Conservation (phyloP, 2,888 invertebrate genomes). For the Rhimphoctona megacephalus region DNA sequence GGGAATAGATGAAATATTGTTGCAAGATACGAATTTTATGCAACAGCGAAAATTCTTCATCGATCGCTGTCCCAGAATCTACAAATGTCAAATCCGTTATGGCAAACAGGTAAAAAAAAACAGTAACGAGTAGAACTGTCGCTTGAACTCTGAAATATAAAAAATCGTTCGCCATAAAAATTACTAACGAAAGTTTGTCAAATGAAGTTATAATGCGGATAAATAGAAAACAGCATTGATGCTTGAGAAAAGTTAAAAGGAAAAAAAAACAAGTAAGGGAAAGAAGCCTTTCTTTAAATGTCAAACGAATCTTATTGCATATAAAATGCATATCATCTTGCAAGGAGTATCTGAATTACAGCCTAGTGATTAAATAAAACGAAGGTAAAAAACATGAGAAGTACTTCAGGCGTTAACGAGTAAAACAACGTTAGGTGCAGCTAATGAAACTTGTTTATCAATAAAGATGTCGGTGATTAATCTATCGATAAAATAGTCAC, state of each 20-base stretch:
- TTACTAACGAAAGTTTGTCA: neutral
- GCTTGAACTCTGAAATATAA: neutral
- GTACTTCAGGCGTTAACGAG: neutral
- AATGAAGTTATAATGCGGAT: neutral
- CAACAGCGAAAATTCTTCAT: conserved; percentile 28
- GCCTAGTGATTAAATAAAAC: neutral
- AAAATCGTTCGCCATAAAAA: conserved; percentile 18
- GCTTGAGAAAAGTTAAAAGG: neutral
- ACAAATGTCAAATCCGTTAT: conserved; percentile 9
- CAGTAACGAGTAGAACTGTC: neutral
- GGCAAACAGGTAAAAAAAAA: neutral
- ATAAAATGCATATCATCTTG: conserved; percentile 5
- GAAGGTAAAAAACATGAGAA: neutral
- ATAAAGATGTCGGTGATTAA: conserved; percentile 32
- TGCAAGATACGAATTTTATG: conserved; percentile 21
- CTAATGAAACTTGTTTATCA: conserved; percentile 30
- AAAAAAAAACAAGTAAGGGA: neutral
- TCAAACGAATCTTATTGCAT: conserved; percentile 18
- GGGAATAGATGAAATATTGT: conserved; percentile 1
- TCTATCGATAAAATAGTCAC: neutral
- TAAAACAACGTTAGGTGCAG: neutral
- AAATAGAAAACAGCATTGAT: neutral
- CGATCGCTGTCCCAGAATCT: conserved; percentile 26
- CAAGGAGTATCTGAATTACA: neutral
- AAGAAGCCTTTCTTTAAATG: conserved; percentile 29